Evolutionary conservation across 2,797 vertebrate genomes (phyloP).

Genomic region (Betta splendens): DNA sequence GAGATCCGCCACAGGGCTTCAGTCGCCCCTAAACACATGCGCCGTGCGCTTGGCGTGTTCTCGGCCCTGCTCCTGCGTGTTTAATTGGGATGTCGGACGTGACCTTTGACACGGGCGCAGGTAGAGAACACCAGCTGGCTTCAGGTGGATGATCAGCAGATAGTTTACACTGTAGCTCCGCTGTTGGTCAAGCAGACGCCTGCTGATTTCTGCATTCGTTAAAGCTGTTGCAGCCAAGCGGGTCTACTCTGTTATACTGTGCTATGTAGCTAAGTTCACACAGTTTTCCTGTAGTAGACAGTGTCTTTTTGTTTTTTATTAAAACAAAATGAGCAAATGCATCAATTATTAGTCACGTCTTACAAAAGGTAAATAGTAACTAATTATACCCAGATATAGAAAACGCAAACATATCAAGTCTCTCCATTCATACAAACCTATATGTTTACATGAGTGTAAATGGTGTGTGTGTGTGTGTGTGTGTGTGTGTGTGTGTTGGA

Average conservation of each 20-base stretch:
- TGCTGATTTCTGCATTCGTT: neutral
- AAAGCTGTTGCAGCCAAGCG: neutral
- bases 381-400: slow-evolving; percentile 4
- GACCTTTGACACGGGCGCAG: slow-evolving; percentile 55
- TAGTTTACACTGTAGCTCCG: slow-evolving; percentile 28
- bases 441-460: neutral
- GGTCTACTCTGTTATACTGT: neutral
- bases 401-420: slow-evolving; percentile 17
- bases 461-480: slow-evolving; percentile 7
- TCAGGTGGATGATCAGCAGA: slow-evolving; percentile 29
- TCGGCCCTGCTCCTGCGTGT: slow-evolving; percentile 39
- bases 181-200: slow-evolving; percentile 24
- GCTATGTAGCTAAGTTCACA: slow-evolving; percentile 2
- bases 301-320: too few species aligned
- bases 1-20: slow-evolving; percentile 27
- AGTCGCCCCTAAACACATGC: slow-evolving; percentile 35
- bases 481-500: slow-evolving; percentile 11
- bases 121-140: slow-evolving; percentile 29
- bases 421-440: neutral
- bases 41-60: slow-evolving; percentile 30
- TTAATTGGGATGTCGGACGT: slow-evolving; percentile 57
- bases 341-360: slow-evolving; percentile 13
- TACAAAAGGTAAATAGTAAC: slow-evolving; percentile 19
- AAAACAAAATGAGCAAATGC: slow-evolving; percentile 19
- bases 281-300: slow-evolving; percentile 1